These are phyloP conservation scores for Trissolcus brochymenae DNA, from an alignment of 2,888 invertebrate species.

Conservation along the genomic window DNA sequence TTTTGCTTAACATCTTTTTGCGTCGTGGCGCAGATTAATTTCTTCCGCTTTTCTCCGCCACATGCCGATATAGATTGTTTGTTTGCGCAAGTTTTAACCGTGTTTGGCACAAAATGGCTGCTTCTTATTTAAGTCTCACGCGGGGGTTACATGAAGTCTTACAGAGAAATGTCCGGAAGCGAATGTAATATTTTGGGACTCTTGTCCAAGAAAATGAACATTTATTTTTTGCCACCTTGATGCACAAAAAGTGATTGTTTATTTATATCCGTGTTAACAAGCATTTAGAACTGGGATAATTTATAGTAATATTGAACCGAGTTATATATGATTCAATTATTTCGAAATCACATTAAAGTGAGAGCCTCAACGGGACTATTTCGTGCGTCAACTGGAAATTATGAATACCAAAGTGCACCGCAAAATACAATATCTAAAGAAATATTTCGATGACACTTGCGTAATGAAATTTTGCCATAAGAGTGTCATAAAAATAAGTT, in stretches of 20 bases:
- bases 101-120: not conserved
- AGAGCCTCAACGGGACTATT: slow-evolving; percentile 4
- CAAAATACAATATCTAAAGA: slow-evolving; percentile 17
- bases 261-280: not conserved
- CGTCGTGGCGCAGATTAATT: slow-evolving; percentile 20
- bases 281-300: not conserved
- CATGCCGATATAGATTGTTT: slow-evolving; percentile 4
- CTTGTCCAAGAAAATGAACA: no score
- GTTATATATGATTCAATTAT: not conserved
- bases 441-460: slow-evolving; percentile 28
- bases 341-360: not conserved
- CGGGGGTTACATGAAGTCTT: not conserved
- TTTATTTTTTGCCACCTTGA: no score
- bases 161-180: not conserved
- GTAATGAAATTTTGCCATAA: slow-evolving; percentile 28
- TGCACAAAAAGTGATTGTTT: not conserved
- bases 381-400: slow-evolving; percentile 8
- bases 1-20: slow-evolving; percentile 22
- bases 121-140: not conserved
- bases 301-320: not conserved
- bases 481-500: slow-evolving; percentile 38
- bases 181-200: no score
- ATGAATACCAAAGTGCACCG: slow-evolving; percentile 30
- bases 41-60: slow-evolving; percentile 4
- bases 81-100: not conserved